Conservation (phyloP, 2,113 vertebrate species). For the Cheilinus undulatus region DNA sequence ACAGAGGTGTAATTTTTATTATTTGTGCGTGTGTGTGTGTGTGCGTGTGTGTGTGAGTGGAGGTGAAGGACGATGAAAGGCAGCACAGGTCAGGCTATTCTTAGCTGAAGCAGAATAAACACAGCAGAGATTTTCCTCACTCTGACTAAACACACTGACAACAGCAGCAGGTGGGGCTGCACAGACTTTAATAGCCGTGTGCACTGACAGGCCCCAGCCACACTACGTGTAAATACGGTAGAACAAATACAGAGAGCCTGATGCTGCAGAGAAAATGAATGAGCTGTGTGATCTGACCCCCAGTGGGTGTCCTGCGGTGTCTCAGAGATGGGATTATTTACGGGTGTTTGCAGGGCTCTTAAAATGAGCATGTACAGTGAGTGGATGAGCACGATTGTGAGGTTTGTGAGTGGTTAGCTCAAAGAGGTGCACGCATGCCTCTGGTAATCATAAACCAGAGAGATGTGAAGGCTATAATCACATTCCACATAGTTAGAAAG, state of each 20-base stretch:
- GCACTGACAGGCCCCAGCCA: constrained; percentile 28
- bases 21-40: not conserved
- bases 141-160: constrained; percentile 53
- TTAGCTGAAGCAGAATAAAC: constrained; percentile 45
- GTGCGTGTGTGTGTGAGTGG: not conserved
- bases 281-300: constrained; percentile 17
- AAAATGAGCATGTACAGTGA: constrained; percentile 32
- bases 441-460: constrained; percentile 67
- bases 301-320: not conserved
- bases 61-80: constrained; percentile 26
- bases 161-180: constrained; percentile 47
- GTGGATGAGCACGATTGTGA: constrained; percentile 29
- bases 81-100: constrained; percentile 47
- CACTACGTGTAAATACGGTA: constrained; percentile 22
- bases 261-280: constrained; percentile 22
- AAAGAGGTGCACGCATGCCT: constrained; percentile 60
- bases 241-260: not conserved
- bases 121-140: constrained; percentile 43
- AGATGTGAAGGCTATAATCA: constrained; percentile 57
- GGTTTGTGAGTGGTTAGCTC: constrained; percentile 41
- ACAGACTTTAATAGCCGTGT: constrained; percentile 31
- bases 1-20: not conserved
- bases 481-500: constrained; percentile 59
- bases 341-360: constrained; percentile 5
- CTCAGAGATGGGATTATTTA: constrained; percentile 35